A percentile compares a stretch with the other conserved stretches of the same genome.
phyloP scores from a whole-genome alignment of 2,797 vertebrate species.

The Fistularia tabacaria region DNA sequence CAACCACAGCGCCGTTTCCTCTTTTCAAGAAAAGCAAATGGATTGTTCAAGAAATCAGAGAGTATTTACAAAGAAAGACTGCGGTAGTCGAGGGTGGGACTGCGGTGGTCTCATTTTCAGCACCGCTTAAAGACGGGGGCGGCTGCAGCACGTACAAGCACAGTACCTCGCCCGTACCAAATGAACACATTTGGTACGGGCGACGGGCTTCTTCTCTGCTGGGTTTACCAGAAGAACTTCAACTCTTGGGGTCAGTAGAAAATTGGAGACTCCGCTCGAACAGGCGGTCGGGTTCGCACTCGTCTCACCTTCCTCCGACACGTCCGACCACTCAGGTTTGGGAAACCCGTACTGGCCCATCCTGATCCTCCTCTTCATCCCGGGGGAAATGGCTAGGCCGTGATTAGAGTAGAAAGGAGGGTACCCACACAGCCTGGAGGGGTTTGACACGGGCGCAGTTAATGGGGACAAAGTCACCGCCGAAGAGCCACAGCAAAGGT shows the following conservation, averaged over 20 bases:
- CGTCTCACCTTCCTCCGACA: slow-evolving; percentile 90
- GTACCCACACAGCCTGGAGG: slow-evolving; percentile 88
- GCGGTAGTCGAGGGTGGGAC: no score
- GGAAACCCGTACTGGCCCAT: slow-evolving; percentile 98
- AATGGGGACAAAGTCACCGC: no score
- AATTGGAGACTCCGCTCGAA: no score
- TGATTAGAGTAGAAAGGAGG: slow-evolving; percentile 99
- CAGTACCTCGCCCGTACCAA: no score
- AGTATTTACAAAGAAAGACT: slow-evolving; percentile 29
- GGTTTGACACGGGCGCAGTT: not conserved
- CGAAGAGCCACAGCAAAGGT: no score
- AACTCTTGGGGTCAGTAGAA: no score
- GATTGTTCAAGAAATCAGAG: slow-evolving; percentile 19
- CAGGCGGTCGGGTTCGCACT: not conserved
- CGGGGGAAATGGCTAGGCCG: slow-evolving; percentile 94
- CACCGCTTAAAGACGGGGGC: no score
- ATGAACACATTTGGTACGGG: no score
- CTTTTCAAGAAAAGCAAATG: slow-evolving; percentile 19
- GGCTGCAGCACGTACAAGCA: no score
- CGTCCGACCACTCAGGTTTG: slow-evolving; percentile 94
- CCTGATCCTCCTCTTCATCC: slow-evolving; percentile 94
- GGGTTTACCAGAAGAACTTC: no score
- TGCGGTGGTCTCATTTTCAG: no score
- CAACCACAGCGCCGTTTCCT: not conserved
- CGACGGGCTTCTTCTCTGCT: no score